These are phyloP conservation scores for Drosophila neocordata DNA, from an alignment of 1,140 invertebrate species.

Conservation along the genomic window DNA sequence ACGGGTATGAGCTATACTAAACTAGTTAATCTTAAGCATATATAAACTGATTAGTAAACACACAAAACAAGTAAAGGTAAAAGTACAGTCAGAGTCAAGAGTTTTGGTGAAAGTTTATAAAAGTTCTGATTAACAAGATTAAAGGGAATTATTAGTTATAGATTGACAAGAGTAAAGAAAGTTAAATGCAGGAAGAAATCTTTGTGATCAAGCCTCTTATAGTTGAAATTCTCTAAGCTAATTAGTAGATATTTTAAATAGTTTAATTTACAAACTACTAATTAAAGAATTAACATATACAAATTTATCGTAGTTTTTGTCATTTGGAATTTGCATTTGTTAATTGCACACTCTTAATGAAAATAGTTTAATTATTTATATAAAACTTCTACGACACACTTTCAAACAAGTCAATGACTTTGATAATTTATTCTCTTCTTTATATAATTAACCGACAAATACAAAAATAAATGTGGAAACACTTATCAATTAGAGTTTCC, in stretches of 20 bases:
- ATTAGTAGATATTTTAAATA: too few relatives aligned
- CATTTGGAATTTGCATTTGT: too few relatives aligned
- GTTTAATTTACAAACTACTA: too few relatives aligned
- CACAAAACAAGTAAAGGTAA: background rate
- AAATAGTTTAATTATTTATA: too few relatives aligned
- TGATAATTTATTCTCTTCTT: background rate
- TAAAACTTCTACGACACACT: background rate
- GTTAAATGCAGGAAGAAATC: too few relatives aligned
- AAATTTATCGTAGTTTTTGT: too few relatives aligned
- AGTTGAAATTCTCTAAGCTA: too few relatives aligned
- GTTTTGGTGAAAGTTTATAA: background rate
- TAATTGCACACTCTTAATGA: too few relatives aligned
- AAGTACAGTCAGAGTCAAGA: background rate
- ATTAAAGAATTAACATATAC: too few relatives aligned
- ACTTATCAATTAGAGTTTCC: background rate
- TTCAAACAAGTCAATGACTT: background rate
- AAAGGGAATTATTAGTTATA: background rate
- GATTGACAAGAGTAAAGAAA: background rate
- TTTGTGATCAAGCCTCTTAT: too few relatives aligned
- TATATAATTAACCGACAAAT: background rate
- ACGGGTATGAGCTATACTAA: constrained; percentile 25
- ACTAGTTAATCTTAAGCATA: constrained; percentile 1
- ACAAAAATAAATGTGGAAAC: background rate
- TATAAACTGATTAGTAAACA: constrained; percentile 43
- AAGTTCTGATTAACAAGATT: background rate